A percentile compares a stretch with the other conserved stretches of the same genome.
Evolutionary conservation across 2,888 invertebrate genomes (phyloP).

Genomic region (Altica lythri): DNA sequence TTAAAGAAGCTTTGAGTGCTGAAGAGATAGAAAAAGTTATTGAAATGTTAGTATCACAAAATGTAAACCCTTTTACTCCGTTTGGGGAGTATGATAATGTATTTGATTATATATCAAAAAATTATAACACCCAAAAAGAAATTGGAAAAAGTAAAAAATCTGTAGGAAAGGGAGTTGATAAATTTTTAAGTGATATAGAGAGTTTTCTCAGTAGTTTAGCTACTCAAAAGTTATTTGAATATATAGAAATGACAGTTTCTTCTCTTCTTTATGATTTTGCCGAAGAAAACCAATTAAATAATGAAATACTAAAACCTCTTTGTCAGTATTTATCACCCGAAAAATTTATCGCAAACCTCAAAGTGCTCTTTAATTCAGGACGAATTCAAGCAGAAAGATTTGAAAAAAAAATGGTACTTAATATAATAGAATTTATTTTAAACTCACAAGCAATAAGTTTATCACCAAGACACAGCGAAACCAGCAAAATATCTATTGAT

Average conservation of each 20-base stretch:
- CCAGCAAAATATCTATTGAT: too few species aligned
- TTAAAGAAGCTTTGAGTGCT: conserved; percentile 40
- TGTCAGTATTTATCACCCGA: conserved; percentile 43
- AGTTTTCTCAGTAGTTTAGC: conserved; percentile 36
- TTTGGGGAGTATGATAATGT: conserved; percentile 46
- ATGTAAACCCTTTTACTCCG: conserved; percentile 48
- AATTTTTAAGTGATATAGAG: conserved; percentile 17
- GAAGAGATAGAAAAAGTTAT: conserved; percentile 41
- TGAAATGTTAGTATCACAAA: conserved; percentile 40
- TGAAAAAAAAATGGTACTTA: conserved; percentile 22
- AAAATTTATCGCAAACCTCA: conserved; percentile 37
- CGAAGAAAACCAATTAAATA: conserved; percentile 39
- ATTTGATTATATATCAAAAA: conserved; percentile 46
- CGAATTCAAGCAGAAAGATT: conserved; percentile 33
- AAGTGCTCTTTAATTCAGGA: conserved; percentile 41
- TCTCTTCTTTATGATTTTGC: conserved; percentile 44
- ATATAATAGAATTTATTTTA: conserved; percentile 34
- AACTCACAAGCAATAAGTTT: conserved; percentile 9
- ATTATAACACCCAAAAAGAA: conserved; percentile 17
- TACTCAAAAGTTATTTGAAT: conserved; percentile 37
- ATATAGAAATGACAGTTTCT: conserved; percentile 40
- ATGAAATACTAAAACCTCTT: conserved; percentile 40
- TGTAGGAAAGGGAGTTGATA: conserved; percentile 12
- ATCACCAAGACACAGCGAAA: too few species aligned
- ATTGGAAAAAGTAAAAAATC: too few species aligned